Conservation (phyloP, 2,888 invertebrate species). For the Artemia sinica region DNA sequence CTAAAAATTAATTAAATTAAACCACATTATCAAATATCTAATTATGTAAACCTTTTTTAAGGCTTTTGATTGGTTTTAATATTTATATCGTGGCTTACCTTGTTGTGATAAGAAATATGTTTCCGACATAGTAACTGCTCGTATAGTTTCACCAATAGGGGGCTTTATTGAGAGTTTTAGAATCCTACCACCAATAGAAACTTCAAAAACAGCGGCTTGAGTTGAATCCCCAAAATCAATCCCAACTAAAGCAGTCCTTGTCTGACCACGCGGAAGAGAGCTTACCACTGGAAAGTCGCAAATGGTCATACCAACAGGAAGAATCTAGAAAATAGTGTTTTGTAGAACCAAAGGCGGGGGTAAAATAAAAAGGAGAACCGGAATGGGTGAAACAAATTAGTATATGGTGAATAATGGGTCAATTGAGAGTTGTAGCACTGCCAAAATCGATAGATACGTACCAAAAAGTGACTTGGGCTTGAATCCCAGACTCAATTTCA, state of each 20-base stretch:
- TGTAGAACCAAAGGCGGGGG: no score
- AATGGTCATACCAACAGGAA: conserved; percentile 51
- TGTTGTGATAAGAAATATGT: conserved; percentile 52
- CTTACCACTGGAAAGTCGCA: conserved; percentile 55
- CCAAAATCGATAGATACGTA: no score
- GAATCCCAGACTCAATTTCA: no score
- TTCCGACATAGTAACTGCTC: conserved; percentile 57
- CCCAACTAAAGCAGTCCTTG: conserved; percentile 52
- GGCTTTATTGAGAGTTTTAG: conserved; percentile 44
- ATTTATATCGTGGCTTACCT: conserved; percentile 30
- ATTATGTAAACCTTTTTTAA: no score
- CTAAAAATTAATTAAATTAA: no score
- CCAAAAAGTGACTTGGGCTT: no score
- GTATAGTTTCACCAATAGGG: conserved; percentile 68
- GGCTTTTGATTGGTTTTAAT: no score
- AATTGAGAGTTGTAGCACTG: no score
- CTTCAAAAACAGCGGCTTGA: conserved; percentile 63
- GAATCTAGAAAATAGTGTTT: conserved; percentile 34
- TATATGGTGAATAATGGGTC: no score
- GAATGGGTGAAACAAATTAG: no score
- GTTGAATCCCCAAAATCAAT: conserved; percentile 85
- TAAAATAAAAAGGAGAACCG: no score
- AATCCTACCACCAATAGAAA: conserved; percentile 38
- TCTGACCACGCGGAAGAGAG: conserved; percentile 43
- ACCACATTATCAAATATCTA: no score